Base-by-base conservation (phyloP, 1,140 invertebrate species). In the Heliconius himera region DNA sequence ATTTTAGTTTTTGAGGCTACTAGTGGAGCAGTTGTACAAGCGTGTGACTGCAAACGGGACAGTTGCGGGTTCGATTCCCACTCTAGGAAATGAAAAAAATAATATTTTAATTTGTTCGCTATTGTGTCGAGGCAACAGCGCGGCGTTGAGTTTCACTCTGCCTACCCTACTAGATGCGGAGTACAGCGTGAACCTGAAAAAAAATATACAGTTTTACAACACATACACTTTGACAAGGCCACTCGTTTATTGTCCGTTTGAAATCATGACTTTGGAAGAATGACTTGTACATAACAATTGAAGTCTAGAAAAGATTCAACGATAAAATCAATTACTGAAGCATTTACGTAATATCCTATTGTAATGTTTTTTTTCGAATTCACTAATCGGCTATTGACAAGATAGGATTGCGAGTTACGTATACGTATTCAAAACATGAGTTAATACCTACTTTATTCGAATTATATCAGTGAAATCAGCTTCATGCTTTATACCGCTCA, bases 261-360 rank as follows among this genome's bases (percentile, higher is more conserved):
- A 66, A 66, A 60, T 60, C 54, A 60, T 60, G 60, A 66, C 22
- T 26, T 26, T 26, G 22, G 9, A 66, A 66, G 11, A 66, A 66
- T 66, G 11, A 22, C 22, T 29, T 16, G 26, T 66, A 66, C 26
- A 66, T 66, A 41, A 72, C 70, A 72, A 72, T 36, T 73, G 36
- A 73, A 78, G 78, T 81, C 82, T 60, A 83, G 70, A 51, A 79
- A 81, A 76, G 76, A 83, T 78, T 77, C 79, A 79, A 49, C 22
- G 54, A 75, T 84, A 77, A 81, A 79, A 81, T 82, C 79, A 81
- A 82, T 82, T 81, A 82, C 49, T 70, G 38, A 74, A 70, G 60
- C 70, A 76, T 73, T 79, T 70, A 78, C 60, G 80, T 75, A 80
- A 83, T 79, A 72, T 38, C 41, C 78, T 78, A 83, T 83, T 85